Evolutionary conservation across 2,797 vertebrate species (phyloP).

Genomic region (Threskiornis aethiopicus): DNA sequence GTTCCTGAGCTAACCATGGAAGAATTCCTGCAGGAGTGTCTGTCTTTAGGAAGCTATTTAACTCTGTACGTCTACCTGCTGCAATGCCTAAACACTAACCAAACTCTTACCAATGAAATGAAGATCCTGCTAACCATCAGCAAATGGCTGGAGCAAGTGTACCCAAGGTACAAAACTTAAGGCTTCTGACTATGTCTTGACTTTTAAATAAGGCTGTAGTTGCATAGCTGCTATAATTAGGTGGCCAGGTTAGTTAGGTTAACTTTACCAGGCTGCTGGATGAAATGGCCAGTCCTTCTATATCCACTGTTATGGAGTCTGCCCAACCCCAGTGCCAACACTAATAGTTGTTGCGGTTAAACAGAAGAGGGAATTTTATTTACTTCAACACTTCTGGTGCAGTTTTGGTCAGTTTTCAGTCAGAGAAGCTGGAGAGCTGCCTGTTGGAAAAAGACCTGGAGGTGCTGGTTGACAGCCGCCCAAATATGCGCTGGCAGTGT

Average conservation of each 20-base stretch:
- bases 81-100: conserved; percentile 89
- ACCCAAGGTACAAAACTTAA: conserved; percentile 78
- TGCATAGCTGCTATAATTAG: background rate
- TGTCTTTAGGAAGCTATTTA: conserved; percentile 90
- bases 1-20: conserved; percentile 94
- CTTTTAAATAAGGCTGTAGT: background rate
- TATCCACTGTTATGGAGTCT: fast-evolving
- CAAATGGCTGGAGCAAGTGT: conserved; percentile 91
- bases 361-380: background rate
- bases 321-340: background rate
- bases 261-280: background rate
- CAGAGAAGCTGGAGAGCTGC: background rate
- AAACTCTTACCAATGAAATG: conserved; percentile 88
- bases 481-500: too few relatives aligned
- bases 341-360: background rate
- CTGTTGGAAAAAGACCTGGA: too few relatives aligned
- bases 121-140: conserved; percentile 85
- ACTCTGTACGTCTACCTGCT: conserved; percentile 93
- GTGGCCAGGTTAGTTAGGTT: background rate
- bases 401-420: background rate
- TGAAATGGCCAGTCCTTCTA: background rate
- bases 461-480: too few relatives aligned
- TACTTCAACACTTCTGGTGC: background rate
- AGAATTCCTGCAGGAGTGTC: conserved; percentile 94
- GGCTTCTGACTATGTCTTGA: background rate